Percentiles rank a stretch among this genome's conserved stretches.
Evolutionary conservation across 2,888 invertebrate genomes (phyloP).

Genomic region (Tetranychus truncatus): DNA sequence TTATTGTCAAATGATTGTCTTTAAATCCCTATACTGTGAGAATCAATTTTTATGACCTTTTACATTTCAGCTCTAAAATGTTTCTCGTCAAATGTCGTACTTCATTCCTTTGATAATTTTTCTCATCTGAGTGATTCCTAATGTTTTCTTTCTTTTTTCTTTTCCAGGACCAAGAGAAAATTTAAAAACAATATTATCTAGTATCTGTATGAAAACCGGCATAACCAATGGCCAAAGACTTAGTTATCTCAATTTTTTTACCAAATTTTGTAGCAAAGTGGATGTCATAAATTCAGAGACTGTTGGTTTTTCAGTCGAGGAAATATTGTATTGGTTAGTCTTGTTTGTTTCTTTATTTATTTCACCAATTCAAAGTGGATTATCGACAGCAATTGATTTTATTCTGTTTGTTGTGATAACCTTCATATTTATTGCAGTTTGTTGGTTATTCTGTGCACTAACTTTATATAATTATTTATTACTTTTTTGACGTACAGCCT

Average conservation of each 20-base stretch:
- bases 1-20: no score
- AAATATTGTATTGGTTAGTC: constrained; percentile 59
- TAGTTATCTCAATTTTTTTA: constrained; percentile 69
- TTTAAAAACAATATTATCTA: constrained; percentile 43
- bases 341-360: neutral
- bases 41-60: no score
- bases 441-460: neutral
- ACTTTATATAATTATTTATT: neutral
- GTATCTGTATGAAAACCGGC: constrained; percentile 43
- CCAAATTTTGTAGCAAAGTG: constrained; percentile 48
- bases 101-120: neutral
- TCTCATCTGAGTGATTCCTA: neutral
- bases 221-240: constrained; percentile 58
- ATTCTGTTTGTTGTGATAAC: neutral
- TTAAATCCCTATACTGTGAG: no score
- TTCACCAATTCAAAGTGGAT: neutral
- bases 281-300: neutral
- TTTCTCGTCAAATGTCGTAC: no score
- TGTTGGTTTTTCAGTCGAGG: constrained; percentile 52
- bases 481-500: constrained; percentile 38
- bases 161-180: constrained; percentile 38
- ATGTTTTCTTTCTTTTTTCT: constrained; percentile 26
- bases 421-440: neutral
- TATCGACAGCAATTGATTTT: neutral
- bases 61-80: no score